Evolutionary conservation across 2,113 vertebrate genomes (phyloP), one percentile per base, ranked within the genome.

Genomic region (Sardina pilchardus): DNA sequence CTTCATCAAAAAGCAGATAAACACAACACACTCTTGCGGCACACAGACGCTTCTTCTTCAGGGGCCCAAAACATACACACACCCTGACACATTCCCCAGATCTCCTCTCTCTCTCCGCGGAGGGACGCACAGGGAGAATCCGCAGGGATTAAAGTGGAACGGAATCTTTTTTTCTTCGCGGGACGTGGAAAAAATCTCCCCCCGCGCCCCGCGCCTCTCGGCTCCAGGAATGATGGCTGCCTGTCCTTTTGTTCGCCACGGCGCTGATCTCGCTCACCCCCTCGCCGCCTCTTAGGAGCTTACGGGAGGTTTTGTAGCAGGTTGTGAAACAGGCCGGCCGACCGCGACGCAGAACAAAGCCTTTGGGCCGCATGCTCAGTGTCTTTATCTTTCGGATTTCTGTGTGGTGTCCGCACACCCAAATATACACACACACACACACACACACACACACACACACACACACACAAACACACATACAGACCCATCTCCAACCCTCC

Each of bases 381-480:
- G 4, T 42, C 39, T 42, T 42, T 63, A 59, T 59, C 53, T 21
- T 59, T n/a, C 24, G 59, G 24, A n/a, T 63, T 78, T 17, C 10
- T 12, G 4, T 12, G 3, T 10, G 71, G 71, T 17, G 71, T 80
- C 34, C 83, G 67, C 39, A 63, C 83, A 84, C 50, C 44, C 83
- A 84, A 24, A 26, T 24, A 63, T 24, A 63, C 48, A 53, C 50
- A 53, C 50, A 83, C 71, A 43, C 82, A 87, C 81, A 88, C 83
- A 89, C 59, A 24, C 80, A 85, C 44, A 34, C 43, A 87, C 82
- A 83, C 83, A 71, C 83, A 84, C 56, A 84, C 56, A 63, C 56
- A 84, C 50, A 67, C 83, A 84, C 59, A 63, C 59, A 63, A 24
- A 67, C 59, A 67, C n/a, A 9, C n/a, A 10, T 24, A 67, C 2